phyloP scores from a whole-genome alignment of 2,888 invertebrate species.

The Idaea aversata region DNA sequence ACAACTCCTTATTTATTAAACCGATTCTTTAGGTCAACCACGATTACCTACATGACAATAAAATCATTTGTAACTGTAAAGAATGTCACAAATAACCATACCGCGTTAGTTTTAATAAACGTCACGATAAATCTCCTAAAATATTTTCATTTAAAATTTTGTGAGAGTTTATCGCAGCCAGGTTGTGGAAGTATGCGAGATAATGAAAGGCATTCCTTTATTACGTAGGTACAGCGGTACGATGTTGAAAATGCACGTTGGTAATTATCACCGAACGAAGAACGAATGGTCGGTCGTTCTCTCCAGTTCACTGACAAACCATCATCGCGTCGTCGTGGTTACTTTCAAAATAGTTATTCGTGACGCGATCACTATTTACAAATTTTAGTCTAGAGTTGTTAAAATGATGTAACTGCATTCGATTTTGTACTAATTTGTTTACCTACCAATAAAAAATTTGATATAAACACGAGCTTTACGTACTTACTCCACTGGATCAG shows the following conservation, averaged over 20 bases:
- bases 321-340: no score
- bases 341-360: no score
- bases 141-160: constrained; percentile 70
- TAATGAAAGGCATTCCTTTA: constrained; percentile 50
- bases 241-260: not conserved
- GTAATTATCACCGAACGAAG: not conserved
- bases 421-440: no score
- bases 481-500: no score
- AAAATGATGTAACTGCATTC: no score
- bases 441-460: no score
- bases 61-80: not conserved
- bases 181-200: constrained; percentile 52
- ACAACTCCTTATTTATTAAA: no score
- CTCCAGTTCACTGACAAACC: no score
- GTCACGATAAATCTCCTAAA: constrained; percentile 56
- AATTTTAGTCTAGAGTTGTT: no score
- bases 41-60: not conserved
- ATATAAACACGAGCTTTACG: no score
- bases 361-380: no score
- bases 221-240: not conserved
- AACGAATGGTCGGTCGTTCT: not conserved
- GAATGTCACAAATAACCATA: constrained; percentile 26
- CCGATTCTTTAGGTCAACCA: no score
- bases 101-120: constrained; percentile 48
- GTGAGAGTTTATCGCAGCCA: constrained; percentile 46